Evolutionary conservation across 2,113 vertebrate species (phyloP).

Genomic region (Eubucco bourcierii): DNA sequence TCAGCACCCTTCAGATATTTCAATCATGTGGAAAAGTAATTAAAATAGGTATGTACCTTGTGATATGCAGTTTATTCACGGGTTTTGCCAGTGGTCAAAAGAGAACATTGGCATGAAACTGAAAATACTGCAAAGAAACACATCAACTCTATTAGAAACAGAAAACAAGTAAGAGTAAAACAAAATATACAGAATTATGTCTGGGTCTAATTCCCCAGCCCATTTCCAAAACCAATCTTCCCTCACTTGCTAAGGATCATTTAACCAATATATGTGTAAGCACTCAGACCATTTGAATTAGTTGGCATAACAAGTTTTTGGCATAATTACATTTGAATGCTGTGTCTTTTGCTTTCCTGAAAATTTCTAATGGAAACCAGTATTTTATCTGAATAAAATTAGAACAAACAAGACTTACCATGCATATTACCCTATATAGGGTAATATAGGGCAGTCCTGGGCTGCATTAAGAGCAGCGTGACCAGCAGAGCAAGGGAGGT

Average conservation of each 20-base stretch:
- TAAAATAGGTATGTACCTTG: neutral
- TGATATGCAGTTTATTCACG: neutral
- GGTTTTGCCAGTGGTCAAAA: neutral
- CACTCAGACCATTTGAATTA: neutral
- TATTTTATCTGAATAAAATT: neutral
- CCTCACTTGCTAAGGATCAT: neutral
- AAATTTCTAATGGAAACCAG: neutral
- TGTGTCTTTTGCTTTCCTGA: neutral
- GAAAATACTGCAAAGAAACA: neutral
- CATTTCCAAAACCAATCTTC: neutral
- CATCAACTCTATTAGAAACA: neutral
- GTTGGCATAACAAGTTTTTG: neutral
- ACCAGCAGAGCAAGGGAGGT: too few species aligned
- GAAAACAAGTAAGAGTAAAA: neutral
- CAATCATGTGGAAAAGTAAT: slow-evolving; percentile 9
- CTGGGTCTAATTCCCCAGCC: neutral
- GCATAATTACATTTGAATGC: neutral
- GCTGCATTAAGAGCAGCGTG: too few species aligned
- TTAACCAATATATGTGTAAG: neutral
- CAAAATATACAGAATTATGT: neutral
- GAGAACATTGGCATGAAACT: neutral
- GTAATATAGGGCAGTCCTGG: too few species aligned
- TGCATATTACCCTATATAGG: neutral
- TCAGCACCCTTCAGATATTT: neutral
- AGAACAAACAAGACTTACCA: neutral